Conservation (phyloP, 1,140 invertebrate species). For the Hylyphantes graminicola region DNA sequence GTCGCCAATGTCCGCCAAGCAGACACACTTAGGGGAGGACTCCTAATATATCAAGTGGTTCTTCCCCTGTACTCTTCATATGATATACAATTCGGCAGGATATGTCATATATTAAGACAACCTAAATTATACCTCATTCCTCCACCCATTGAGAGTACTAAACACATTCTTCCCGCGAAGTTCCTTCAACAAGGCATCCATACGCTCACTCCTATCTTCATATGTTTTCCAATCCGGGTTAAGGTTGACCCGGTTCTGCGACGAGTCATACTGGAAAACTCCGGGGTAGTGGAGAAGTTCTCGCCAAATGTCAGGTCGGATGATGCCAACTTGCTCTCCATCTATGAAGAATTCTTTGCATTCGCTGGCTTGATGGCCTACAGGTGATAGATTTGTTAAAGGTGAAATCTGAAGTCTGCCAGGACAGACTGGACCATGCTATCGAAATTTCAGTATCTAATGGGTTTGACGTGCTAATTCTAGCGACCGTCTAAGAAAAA, state of each 20-base stretch:
- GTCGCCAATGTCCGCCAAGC: too few species aligned
- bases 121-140: conserved; percentile 80
- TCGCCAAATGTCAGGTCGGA: conserved; percentile 83
- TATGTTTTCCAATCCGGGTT: conserved; percentile 87
- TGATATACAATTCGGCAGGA: too few species aligned
- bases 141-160: conserved; percentile 84
- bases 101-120: neutral
- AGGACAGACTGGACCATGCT: neutral
- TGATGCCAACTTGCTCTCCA: conserved; percentile 86
- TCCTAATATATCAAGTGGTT: too few species aligned
- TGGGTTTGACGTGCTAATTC: neutral
- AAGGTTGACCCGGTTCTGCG: conserved; percentile 74
- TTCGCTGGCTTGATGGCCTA: conserved; percentile 48
- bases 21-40: too few species aligned
- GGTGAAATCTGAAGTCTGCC: neutral
- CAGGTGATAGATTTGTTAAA: neutral
- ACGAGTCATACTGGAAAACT: conserved; percentile 78
- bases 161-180: conserved; percentile 77
- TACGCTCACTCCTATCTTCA: conserved; percentile 78
- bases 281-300: conserved; percentile 81
- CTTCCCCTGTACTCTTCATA: too few species aligned
- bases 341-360: conserved; percentile 86
- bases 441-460: neutral
- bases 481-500: neutral
- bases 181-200: conserved; percentile 83